Base-by-base conservation (phyloP, 2,888 invertebrate genomes). In the Rhabditoides inermis region DNA sequence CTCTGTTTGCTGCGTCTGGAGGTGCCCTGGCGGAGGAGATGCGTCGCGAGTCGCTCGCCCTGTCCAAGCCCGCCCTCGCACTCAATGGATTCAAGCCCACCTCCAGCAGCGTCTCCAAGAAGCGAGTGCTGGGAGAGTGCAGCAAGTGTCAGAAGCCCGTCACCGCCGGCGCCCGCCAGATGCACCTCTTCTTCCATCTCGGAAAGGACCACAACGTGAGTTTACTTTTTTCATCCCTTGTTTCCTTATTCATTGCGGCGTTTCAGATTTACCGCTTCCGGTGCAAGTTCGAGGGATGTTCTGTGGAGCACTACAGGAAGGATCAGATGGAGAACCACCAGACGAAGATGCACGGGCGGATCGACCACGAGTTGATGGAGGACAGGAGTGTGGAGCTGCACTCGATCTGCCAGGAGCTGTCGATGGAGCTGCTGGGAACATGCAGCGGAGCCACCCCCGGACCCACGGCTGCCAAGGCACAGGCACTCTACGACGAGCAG, bases 311-410 rank as follows among this genome's bases (percentile, higher is more conserved):
- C 47, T 74, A 74, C 53, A 60, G 74, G n/a, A 74, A 74, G 50
- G 73, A 73, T 55, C 73, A 74, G 50, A 74, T 74, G 74, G 74
- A 74, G 55, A 74, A 74, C 54, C 74, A 74, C 56, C 71, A 72
- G 53, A 65, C 68, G 40, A 74, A 74, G 52, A 58, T 62, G 32
- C 73, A 74, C 53, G 73, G 73, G 18, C 56, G 66, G 49, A 71
- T 74, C 45, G 72, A 74, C 49, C 63, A 66, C 22, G 68, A 69
- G 18, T 70, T 75, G 70, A 74, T 74, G 74, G 70, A 70, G 45
- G 74, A 74, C 56, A 65, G 74, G 2, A 66, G 68, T 5, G 45
- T 66, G 40, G 72, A 73, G 47, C 58, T 72, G 20, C 70, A 67
- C 56, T 55, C 61, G 18, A 53, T 63, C 42, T 68, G 68, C 56